phyloP scores from a whole-genome alignment of 2,113 vertebrate genomes.

The Corythornis vintsioides region DNA sequence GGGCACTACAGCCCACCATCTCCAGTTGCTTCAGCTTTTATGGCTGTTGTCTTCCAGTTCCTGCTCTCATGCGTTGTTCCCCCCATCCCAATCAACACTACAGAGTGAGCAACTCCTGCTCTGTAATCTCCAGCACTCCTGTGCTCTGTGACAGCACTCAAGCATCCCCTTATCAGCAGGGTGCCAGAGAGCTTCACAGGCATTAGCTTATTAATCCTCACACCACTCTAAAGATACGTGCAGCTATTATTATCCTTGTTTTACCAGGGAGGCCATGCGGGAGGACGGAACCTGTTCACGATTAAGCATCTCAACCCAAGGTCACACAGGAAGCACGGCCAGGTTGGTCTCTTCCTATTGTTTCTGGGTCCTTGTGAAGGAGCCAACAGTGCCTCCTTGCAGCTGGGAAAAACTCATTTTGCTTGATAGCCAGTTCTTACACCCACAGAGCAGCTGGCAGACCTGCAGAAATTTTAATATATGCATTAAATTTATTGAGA shows the following conservation, averaged over 20 bases:
- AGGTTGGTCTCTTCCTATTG: neutral
- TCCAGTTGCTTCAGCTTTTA: neutral
- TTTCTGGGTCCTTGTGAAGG: neutral
- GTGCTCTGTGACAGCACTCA: neutral
- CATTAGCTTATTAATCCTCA: conserved; percentile 21
- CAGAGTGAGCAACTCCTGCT: neutral
- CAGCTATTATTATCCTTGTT: conserved; percentile 24
- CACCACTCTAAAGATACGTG: neutral
- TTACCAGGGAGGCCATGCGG: accelerated
- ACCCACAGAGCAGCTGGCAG: neutral
- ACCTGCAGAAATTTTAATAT: neutral
- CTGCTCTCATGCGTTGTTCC: neutral
- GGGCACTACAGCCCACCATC: neutral
- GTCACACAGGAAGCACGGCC: accelerated
- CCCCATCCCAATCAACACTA: neutral
- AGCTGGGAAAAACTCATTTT: neutral
- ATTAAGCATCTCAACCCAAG: neutral
- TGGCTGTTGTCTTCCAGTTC: neutral
- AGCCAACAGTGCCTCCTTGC: neutral
- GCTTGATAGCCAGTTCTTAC: neutral
- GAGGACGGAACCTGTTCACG: neutral
- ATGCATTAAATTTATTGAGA: neutral
- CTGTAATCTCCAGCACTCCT: neutral
- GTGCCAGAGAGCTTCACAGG: neutral
- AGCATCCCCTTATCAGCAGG: conserved; percentile 42